Conservation (phyloP, 2,113 vertebrate genomes). For the Corythaeola cristata region DNA sequence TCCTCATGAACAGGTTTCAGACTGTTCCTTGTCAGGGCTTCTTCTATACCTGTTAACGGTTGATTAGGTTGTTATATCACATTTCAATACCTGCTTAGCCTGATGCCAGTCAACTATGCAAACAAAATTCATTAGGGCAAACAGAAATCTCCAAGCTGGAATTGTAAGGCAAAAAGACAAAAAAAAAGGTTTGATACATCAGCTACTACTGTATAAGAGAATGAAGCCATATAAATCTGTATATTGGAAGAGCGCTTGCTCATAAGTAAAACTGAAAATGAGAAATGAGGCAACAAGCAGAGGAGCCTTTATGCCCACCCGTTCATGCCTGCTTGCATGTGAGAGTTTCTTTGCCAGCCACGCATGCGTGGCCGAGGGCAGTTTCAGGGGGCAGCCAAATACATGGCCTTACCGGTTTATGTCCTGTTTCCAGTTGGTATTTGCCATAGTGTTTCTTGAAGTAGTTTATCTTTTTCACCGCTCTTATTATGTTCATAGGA, state of each 20-base stretch:
- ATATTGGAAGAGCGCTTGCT: background rate
- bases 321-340: background rate
- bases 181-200: background rate
- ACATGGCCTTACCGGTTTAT: background rate
- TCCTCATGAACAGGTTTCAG: constrained; percentile 56
- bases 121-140: constrained; percentile 67
- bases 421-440: background rate
- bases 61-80: constrained; percentile 62
- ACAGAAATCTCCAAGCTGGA: constrained; percentile 23
- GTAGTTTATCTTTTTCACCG: background rate
- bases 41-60: constrained; percentile 66
- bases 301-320: background rate
- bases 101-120: constrained; percentile 55
- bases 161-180: background rate
- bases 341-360: background rate
- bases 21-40: constrained; percentile 56
- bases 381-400: background rate
- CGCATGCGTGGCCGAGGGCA: background rate
- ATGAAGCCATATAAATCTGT: background rate
- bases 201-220: background rate
- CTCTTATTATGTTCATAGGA: background rate
- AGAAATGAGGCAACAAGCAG: background rate
- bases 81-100: constrained; percentile 50
- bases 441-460: background rate
- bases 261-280: background rate